Percentiles rank a stretch among this genome's conserved stretches.
These are phyloP conservation scores for Ceratothoa steindachneri DNA, from an alignment of 2,888 invertebrate genomes.

Conservation along the genomic window DNA sequence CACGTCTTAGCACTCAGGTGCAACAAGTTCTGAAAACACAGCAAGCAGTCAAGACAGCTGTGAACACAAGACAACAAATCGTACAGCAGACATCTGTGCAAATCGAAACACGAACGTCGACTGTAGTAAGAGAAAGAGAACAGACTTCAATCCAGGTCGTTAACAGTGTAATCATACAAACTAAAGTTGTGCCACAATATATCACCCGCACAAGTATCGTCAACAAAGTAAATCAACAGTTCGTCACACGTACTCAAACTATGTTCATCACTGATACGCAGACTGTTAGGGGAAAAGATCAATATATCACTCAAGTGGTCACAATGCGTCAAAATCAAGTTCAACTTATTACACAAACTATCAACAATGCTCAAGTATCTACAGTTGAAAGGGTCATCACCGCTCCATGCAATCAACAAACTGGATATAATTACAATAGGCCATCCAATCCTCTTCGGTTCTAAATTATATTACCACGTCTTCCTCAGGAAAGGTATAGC, in stretches of 20 bases:
- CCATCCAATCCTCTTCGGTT: conserved; percentile 17
- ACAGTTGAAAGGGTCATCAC: conserved; percentile 29
- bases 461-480: background rate
- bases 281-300: conserved; percentile 26
- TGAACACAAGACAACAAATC: conserved; percentile 23
- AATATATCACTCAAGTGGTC: conserved; percentile 19
- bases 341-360: conserved; percentile 22
- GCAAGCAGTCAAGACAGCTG: conserved; percentile 19
- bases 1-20: conserved; percentile 20
- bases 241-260: conserved; percentile 23
- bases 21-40: conserved; percentile 29
- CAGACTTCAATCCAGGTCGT: conserved; percentile 20
- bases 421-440: conserved; percentile 34
- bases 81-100: conserved; percentile 24
- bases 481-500: background rate
- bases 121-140: conserved; percentile 19
- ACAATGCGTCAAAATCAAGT: conserved; percentile 17
- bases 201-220: conserved; percentile 28
- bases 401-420: conserved; percentile 8
- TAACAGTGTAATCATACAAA: conserved; percentile 22
- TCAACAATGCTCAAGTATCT: conserved; percentile 16
- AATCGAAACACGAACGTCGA: conserved; percentile 23
- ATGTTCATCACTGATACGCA: conserved; percentile 25
- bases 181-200: conserved; percentile 25
- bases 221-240: conserved; percentile 25